A percentile compares a stretch with the other conserved stretches of the same genome.
These are phyloP conservation scores for Drosophila lacertosa DNA, from an alignment of 1,140 invertebrate species.

Conservation along the genomic window DNA sequence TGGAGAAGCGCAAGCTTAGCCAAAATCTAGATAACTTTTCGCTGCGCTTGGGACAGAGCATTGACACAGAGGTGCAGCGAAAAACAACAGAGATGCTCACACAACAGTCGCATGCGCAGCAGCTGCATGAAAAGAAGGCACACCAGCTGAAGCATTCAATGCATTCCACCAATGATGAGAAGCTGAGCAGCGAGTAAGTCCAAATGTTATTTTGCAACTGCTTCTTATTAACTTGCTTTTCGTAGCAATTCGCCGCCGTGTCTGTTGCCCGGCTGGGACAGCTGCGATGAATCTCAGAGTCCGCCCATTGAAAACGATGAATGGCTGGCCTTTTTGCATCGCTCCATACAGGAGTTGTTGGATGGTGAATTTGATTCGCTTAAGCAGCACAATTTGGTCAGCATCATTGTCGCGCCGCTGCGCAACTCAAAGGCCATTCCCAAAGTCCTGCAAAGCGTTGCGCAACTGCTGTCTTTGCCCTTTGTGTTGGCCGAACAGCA, in stretches of 20 bases:
- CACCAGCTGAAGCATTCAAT: constrained; percentile 71
- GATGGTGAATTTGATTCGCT: constrained; percentile 90
- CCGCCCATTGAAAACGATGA: constrained; percentile 92
- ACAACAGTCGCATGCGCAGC: constrained; percentile 43
- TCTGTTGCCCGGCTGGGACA: constrained; percentile 82
- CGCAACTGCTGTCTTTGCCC: constrained; percentile 88
- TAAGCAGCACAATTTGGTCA: constrained; percentile 89
- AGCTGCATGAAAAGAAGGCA: constrained; percentile 54
- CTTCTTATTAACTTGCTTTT: neutral
- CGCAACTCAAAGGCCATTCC: constrained; percentile 87
- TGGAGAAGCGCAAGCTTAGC: constrained; percentile 83
- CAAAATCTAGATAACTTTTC: constrained; percentile 85
- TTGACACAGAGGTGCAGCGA: constrained; percentile 52
- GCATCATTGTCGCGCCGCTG: constrained; percentile 89
- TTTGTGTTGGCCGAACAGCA: constrained; percentile 88
- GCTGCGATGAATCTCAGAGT: constrained; percentile 84
- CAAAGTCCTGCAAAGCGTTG: constrained; percentile 88
- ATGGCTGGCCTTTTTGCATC: constrained; percentile 91
- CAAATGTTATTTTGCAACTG: neutral
- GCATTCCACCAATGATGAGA: constrained; percentile 81
- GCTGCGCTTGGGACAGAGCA: constrained; percentile 86
- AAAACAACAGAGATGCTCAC: constrained; percentile 59
- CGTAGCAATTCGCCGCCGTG: constrained; percentile 77
- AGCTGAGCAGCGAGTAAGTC: constrained; percentile 74
- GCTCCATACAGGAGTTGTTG: constrained; percentile 89